Evolutionary conservation across 1,140 invertebrate species (phyloP).

Genomic region (Atopsyche davidsoni): DNA sequence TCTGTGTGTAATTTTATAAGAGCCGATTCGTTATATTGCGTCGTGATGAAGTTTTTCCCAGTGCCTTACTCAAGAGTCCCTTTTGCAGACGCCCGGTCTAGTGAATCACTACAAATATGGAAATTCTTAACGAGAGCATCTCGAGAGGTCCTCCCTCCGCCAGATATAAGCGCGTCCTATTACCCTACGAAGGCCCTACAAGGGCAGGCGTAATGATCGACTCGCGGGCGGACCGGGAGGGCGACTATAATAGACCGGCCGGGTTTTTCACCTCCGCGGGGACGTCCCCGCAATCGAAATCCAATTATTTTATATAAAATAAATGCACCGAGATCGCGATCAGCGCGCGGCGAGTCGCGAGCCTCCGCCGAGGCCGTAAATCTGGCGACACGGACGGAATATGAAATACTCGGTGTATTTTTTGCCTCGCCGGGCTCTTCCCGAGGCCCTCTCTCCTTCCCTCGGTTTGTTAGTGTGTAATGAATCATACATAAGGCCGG

Average conservation of each 20-base stretch:
- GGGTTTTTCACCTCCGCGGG: conserved; percentile 11
- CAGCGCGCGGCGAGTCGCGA: conserved; percentile 1
- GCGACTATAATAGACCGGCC: not conserved
- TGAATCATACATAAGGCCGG: conserved; percentile 47
- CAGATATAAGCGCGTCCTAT: conserved; percentile 38
- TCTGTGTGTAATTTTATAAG: not conserved
- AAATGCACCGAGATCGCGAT: conserved; percentile 28
- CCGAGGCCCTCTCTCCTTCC: conserved; percentile 22
- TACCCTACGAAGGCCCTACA: conserved; percentile 41
- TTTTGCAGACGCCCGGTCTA: no score
- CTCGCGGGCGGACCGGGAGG: conserved; percentile 10
- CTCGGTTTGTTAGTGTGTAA: conserved; percentile 32
- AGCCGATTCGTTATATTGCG: not conserved
- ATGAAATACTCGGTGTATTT: conserved; percentile 46
- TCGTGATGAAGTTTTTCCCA: no score
- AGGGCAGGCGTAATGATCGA: conserved; percentile 44
- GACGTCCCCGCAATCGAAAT: conserved; percentile 40
- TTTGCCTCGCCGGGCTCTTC: conserved; percentile 21
- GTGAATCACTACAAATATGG: conserved; percentile 4
- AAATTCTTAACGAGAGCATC: conserved; percentile 1
- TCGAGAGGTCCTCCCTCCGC: no score
- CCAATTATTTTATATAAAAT: conserved; percentile 46
- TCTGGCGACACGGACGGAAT: conserved; percentile 42
- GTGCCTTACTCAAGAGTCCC: not conserved
- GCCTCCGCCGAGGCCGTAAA: conserved; percentile 38